Base-by-base conservation (phyloP, 2,888 invertebrate genomes). In the Drosophila atroscutellata region DNA sequence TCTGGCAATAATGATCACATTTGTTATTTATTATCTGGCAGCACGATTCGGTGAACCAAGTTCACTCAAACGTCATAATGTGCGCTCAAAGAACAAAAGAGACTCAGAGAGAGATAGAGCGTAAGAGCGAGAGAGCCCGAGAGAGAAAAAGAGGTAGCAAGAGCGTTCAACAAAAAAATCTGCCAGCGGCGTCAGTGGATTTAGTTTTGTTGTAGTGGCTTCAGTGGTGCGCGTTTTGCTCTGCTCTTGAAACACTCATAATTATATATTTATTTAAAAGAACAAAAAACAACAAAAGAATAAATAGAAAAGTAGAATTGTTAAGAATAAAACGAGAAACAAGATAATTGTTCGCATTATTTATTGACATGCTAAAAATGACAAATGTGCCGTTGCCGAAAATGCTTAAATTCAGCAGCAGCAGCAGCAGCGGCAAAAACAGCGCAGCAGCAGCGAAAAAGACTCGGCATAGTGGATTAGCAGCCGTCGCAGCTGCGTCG, bases 121-220 rank as follows among this genome's bases (percentile, higher is more conserved):
- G 52, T 37, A 51, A 50, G 52, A 61, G 55, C 68, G 36, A 74
- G 69, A 78, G 79, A 79, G 77, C 55, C 9, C 34, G 49, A 55
- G 59, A 63, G 56, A 54, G 47, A 68, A 60, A 50, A 60, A 66
- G 75, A 55, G 64, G 64, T 56, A 58, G 70, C 57, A 65, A 69
- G 69, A 75, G 75, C 72, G 58, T 66, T 66, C 64, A 61, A 72
- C 66, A 59, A 72, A 72, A 72, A 83, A 65, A 79, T 78, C 76
- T 72, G 71, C 74, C 77, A 88, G 83, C 92, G 91, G 91, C 92
- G 91, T 92, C 91, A 91, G 91, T 90, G 86, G 91, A 91, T 89
- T 86, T 83, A 71, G 79, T 83, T 84, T 78, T 77, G 78, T 82
- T 82, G 72, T 80, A 72, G 77, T 81, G 55, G 80, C 55, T 72